phyloP scores from a whole-genome alignment of 2,113 vertebrate species.

The Terrapene triunguis region DNA sequence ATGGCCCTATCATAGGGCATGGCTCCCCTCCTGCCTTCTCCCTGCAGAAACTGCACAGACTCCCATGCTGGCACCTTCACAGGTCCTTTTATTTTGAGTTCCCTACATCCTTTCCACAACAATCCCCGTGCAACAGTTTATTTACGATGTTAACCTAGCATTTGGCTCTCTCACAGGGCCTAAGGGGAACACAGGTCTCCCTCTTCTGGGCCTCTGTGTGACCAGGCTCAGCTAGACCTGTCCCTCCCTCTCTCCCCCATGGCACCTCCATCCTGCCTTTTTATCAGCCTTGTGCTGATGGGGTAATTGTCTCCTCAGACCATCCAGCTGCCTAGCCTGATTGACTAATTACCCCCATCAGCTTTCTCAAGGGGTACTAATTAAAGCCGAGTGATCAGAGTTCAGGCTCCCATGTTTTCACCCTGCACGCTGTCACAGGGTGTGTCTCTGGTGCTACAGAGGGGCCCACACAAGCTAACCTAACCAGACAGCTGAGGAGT shows the following conservation, averaged over 20 bases:
- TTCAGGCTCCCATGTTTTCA: neutral
- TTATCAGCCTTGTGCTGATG: neutral
- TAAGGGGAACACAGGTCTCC: neutral
- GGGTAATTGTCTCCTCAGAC: no score
- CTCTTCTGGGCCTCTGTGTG: neutral
- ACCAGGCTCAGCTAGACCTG: neutral
- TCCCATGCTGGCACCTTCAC: neutral
- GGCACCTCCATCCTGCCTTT: neutral
- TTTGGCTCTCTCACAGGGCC: neutral
- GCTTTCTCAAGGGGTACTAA: neutral
- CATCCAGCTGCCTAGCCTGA: neutral
- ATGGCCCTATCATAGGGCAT: neutral
- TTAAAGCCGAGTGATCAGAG: neutral
- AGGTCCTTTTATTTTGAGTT: neutral
- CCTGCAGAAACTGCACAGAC: neutral
- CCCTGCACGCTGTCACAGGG: neutral
- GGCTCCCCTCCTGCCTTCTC: neutral
- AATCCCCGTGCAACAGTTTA: neutral
- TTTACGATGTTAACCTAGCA: neutral
- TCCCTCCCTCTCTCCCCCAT: neutral
- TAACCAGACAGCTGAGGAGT: neutral
- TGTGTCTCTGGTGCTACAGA: neutral
- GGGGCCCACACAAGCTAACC: neutral
- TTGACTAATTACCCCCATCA: neutral
- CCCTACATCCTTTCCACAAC: neutral